phyloP scores from a whole-genome alignment of 2,888 invertebrate species.

The Listrodromus nycthemerus region DNA sequence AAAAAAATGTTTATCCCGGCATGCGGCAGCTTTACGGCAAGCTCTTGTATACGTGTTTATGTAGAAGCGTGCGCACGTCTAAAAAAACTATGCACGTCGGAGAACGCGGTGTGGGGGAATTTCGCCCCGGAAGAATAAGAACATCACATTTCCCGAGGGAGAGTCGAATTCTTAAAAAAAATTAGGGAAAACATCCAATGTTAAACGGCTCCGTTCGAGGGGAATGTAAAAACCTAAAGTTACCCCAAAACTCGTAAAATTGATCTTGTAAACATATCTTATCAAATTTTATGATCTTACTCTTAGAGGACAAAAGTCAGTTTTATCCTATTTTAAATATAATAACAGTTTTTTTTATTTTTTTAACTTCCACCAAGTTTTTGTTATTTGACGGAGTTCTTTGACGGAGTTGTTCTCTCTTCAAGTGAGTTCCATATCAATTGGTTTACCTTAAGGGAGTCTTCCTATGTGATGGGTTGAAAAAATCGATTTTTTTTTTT shows the following conservation, averaged over 20 bases:
- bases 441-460: slow-evolving; percentile 7
- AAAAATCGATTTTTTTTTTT: too few relatives aligned
- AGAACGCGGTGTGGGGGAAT: background rate
- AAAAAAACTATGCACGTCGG: slow-evolving; percentile 34
- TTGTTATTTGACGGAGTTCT: too few relatives aligned
- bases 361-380: too few relatives aligned
- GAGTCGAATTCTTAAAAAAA: slow-evolving; percentile 19
- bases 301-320: too few relatives aligned
- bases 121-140: slow-evolving; percentile 23
- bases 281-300: background rate
- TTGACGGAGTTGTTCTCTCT: background rate
- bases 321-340: too few relatives aligned
- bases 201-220: background rate
- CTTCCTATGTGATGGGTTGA: too few relatives aligned
- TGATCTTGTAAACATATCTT: background rate
- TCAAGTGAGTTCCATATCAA: slow-evolving; percentile 9
- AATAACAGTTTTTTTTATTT: too few relatives aligned
- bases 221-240: background rate
- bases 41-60: background rate
- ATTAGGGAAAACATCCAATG: slow-evolving; percentile 17
- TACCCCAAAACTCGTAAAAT: background rate
- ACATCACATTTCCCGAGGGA: slow-evolving; percentile 9
- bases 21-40: slow-evolving; percentile 30
- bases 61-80: slow-evolving; percentile 30
- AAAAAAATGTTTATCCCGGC: slow-evolving; percentile 52